phyloP scores from a whole-genome alignment of 2,113 vertebrate genomes.

The Muntiacus reevesi region DNA sequence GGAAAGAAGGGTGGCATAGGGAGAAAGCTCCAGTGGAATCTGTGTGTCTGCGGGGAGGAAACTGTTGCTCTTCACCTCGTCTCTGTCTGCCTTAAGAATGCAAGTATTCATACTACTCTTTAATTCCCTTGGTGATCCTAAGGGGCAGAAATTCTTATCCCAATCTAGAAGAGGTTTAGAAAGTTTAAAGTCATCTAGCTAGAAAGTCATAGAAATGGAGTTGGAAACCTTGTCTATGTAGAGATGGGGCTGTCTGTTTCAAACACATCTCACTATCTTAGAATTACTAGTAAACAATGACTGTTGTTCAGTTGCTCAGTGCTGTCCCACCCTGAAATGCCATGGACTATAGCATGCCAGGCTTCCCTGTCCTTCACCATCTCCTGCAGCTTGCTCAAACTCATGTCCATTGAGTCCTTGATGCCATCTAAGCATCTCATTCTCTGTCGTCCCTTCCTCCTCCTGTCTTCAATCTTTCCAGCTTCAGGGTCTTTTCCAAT shows the following conservation, averaged over 20 bases:
- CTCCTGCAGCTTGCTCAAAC: not conserved
- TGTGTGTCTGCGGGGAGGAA: not conserved
- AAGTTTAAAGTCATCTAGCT: not conserved
- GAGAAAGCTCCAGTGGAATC: too few species aligned
- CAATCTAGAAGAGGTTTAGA: not conserved
- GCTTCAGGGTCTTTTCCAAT: not conserved
- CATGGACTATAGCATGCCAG: fast-evolving
- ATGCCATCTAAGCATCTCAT: not conserved
- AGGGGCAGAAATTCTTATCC: not conserved
- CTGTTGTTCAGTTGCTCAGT: not conserved
- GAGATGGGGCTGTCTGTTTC: not conserved
- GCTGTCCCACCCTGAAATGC: fast-evolving
- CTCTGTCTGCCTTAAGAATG: not conserved
- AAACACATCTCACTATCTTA: not conserved
- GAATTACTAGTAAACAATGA: not conserved
- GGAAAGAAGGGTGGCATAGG: not conserved
- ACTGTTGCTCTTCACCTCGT: fast-evolving
- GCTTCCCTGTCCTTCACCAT: not conserved
- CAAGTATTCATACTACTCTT: not conserved
- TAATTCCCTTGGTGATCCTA: not conserved
- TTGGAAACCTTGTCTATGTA: not conserved
- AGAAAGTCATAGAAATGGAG: not conserved
- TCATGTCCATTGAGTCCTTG: not conserved
- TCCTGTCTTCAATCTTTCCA: not conserved
- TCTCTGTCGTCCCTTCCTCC: not conserved